Conservation (phyloP, 35 echinoderm and acorn worm genomes). For the Heliocidaris erythrogramma region DNA sequence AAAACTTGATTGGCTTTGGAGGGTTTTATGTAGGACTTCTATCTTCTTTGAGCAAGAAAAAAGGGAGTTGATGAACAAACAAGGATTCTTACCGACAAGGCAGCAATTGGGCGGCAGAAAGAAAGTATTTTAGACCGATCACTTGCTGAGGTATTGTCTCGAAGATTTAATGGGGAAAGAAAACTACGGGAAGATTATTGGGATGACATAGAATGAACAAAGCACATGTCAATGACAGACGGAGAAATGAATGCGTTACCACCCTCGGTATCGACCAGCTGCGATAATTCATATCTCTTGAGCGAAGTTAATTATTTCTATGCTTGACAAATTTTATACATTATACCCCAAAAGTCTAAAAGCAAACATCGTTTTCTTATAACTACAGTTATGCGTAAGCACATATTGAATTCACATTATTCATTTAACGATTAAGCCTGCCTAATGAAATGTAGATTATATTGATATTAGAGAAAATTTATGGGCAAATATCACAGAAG, state of each 20-base stretch:
- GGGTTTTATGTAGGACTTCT: neutral
- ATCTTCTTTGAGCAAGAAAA: neutral
- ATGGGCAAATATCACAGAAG: too few relatives aligned
- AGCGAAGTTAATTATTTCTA: conserved; percentile 13
- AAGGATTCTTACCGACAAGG: neutral
- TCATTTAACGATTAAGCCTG: too few relatives aligned
- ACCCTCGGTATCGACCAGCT: neutral
- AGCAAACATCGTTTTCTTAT: too few relatives aligned
- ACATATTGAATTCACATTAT: too few relatives aligned
- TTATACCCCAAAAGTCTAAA: neutral
- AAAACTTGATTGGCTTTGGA: conserved; percentile 17
- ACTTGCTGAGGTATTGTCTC: neutral
- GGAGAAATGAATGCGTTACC: neutral
- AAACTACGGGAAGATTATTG: conserved; percentile 21
- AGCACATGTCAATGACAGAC: neutral
- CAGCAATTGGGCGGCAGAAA: neutral
- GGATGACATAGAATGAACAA: conserved; percentile 13
- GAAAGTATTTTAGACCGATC: neutral
- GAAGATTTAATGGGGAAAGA: neutral
- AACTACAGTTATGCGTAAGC: too few relatives aligned
- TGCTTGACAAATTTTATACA: neutral
- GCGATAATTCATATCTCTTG: neutral
- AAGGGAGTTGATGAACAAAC: neutral
- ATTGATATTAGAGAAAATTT: too few relatives aligned
- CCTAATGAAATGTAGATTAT: too few relatives aligned